Percentiles rank a stretch among this genome's conserved stretches.
Evolutionary conservation across 2,888 invertebrate species (phyloP).

Genomic region (Trachelus troglodyta): DNA sequence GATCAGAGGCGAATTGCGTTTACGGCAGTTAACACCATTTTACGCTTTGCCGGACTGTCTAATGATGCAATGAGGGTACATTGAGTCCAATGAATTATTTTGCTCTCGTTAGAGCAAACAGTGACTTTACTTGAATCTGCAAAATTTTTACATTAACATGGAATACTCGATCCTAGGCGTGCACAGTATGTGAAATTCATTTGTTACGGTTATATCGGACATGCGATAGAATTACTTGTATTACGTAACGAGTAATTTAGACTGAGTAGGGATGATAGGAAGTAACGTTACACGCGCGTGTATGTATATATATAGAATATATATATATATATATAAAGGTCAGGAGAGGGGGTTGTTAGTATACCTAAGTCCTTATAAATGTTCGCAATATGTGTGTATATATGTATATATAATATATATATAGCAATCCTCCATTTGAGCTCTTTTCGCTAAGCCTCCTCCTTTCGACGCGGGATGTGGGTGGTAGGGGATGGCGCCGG

Average conservation of each 20-base stretch:
- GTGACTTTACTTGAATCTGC: not conserved
- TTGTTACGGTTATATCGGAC: too few relatives aligned
- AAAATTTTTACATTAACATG: not conserved
- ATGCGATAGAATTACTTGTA: not conserved
- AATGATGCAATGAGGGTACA: not conserved
- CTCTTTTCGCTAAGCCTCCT: constrained; percentile 58
- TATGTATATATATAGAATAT: not conserved
- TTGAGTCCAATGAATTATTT: not conserved
- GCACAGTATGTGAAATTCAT: not conserved
- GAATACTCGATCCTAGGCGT: not conserved
- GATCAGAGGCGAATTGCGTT: not conserved
- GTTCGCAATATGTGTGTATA: not conserved
- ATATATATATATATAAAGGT: not conserved
- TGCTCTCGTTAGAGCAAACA: not conserved
- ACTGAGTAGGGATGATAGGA: not conserved
- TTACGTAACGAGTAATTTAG: not conserved
- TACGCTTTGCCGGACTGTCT: not conserved
- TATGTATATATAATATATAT: constrained; percentile 25
- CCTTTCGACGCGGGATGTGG: constrained; percentile 37
- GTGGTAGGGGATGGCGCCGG: constrained; percentile 7
- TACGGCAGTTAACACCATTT: not conserved
- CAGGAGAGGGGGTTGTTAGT: not conserved
- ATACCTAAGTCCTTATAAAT: not conserved
- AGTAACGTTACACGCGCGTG: not conserved
- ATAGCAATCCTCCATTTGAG: constrained; percentile 51